Evolutionary conservation across 2,113 vertebrate genomes (phyloP).

Genomic region (Gymnobelideus leadbeateri): DNA sequence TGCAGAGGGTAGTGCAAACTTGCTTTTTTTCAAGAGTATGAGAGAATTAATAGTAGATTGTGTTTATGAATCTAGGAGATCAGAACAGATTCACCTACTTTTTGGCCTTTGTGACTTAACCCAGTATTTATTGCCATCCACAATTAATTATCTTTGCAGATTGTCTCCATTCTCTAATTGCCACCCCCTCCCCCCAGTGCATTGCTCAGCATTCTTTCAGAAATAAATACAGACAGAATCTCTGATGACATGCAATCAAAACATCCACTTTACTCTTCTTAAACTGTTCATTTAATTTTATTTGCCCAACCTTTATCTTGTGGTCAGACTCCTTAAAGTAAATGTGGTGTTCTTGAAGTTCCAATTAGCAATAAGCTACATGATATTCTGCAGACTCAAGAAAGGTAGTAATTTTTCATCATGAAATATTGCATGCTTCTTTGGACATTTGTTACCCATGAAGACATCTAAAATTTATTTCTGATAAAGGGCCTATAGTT

Average conservation of each 20-base stretch:
- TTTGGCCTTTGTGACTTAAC: not conserved
- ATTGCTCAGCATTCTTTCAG: conserved; percentile 15
- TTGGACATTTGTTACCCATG: conserved; percentile 5
- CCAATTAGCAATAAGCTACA: conserved; percentile 49
- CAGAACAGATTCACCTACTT: not conserved
- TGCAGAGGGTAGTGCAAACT: not conserved
- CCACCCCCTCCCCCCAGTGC: not conserved
- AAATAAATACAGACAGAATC: conserved; percentile 26
- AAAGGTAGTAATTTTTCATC: conserved; percentile 24
- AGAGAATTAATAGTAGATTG: not conserved
- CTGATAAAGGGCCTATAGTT: conserved; percentile 49
- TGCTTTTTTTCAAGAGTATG: not conserved
- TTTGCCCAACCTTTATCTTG: not conserved
- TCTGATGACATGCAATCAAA: conserved; percentile 55
- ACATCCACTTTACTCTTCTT: conserved; percentile 53
- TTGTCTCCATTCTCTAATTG: rapidly evolving
- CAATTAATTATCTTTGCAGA: not conserved
- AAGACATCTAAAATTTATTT: conserved; percentile 55
- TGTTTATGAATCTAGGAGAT: not conserved
- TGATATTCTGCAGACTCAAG: not conserved
- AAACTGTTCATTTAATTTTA: not conserved
- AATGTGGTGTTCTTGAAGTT: conserved; percentile 32
- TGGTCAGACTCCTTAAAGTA: conserved; percentile 31
- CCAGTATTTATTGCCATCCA: not conserved
- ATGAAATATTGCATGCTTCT: not conserved